phyloP scores from a whole-genome alignment of 2,113 vertebrate species.

The Podiceps cristatus region DNA sequence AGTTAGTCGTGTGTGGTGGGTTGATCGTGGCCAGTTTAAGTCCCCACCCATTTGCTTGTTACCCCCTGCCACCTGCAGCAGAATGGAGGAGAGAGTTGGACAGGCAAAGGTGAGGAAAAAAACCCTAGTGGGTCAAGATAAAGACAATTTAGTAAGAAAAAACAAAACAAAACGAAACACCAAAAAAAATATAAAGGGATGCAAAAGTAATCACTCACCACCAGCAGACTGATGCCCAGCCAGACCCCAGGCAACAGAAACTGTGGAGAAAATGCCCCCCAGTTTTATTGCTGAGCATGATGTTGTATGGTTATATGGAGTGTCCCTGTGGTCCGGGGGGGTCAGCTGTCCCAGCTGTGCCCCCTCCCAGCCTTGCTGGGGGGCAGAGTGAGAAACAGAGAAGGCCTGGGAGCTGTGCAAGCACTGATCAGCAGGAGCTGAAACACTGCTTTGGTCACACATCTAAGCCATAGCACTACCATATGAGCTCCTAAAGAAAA shows the following conservation, averaged over 20 bases:
- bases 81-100: neutral
- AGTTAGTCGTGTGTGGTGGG: neutral
- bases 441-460: neutral
- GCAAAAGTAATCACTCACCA: neutral
- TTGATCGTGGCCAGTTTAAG: neutral
- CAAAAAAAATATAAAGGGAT: neutral
- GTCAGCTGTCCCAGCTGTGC: neutral
- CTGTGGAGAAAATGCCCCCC: neutral
- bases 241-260: neutral
- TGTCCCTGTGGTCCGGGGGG: neutral
- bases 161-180: neutral
- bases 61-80: neutral
- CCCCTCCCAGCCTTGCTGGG: neutral
- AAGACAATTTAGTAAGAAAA: neutral
- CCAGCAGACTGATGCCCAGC: neutral
- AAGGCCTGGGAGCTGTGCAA: neutral
- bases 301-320: no score
- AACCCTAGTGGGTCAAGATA: neutral
- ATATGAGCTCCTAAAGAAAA: neutral
- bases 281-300: neutral
- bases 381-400: neutral
- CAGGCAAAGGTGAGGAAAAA: neutral
- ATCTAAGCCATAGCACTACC: neutral
- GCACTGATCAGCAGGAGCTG: neutral
- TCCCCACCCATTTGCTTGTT: neutral